A percentile compares a stretch with the other conserved stretches of the same genome.
Conservation (phyloP, 2,888 invertebrate species). For the Sicus ferrugineus region DNA sequence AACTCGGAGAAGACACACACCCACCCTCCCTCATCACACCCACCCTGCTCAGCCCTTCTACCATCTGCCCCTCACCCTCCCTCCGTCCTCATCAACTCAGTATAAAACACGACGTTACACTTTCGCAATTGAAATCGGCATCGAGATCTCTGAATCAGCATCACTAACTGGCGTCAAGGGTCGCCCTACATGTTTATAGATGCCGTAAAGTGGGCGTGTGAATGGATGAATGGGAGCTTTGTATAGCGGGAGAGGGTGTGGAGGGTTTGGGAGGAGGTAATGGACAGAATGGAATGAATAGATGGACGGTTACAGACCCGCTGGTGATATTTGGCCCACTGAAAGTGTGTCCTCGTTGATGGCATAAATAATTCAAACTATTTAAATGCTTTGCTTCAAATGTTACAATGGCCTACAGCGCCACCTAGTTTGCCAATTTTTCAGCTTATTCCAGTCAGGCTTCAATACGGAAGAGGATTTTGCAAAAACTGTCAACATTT, state of each 20-base stretch:
- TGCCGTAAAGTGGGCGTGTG: too few species aligned
- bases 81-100: too few species aligned
- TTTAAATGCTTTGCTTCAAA: not conserved
- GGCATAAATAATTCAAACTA: not conserved
- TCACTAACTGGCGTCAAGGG: not conserved
- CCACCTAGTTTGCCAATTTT: not conserved
- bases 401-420: not conserved
- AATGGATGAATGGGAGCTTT: not conserved
- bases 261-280: too few species aligned
- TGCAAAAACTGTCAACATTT: not conserved
- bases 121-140: constrained; percentile 22
- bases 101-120: too few species aligned
- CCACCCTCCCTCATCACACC: not conserved
- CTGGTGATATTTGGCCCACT: not conserved
- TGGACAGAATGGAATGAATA: not conserved
- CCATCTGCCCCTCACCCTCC: not conserved
- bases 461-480: not conserved
- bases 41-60: too few species aligned
- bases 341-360: not conserved
- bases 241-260: not conserved
- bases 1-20: too few species aligned
- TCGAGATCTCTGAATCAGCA: constrained; percentile 24
- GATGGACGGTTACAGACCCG: not conserved
- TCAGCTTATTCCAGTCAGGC: not conserved
- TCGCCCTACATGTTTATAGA: too few species aligned